Evolutionary conservation across 37 sponge, comb jelly and placozoan genomes (phyloP), one percentile per base, ranked within the genome.

Genomic region (Theonella swinhoei): DNA sequence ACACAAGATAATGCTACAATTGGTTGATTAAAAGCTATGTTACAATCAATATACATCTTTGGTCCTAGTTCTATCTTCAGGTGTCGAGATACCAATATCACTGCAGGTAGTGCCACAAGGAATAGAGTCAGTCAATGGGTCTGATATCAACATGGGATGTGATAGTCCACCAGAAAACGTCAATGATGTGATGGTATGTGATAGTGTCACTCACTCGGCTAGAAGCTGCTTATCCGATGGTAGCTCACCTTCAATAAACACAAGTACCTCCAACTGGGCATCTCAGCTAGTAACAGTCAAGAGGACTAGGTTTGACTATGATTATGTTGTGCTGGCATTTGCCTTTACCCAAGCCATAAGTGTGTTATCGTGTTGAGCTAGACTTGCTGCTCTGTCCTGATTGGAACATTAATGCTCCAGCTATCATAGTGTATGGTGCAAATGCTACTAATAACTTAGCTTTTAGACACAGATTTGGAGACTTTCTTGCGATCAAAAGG

Each of bases 341-440:
- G n/a, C 26, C 29, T 23, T 75, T 23, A 9, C 14, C 29, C 17
- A 0, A 22, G 40, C 59, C 3, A 1, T 29, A 1, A 1, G 3
- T 4, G 32, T 68, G 33, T 31, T 5, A n/a, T 30, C 33, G 34
- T 3, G 5, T 68, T 7, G 69, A 68, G 69, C 20, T 68, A 33
- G 54, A 75, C 75, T 20, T 42, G 25, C 8, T 43, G n/a, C 42
- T 28, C 75, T 75, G 54, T 42, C 58, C 75, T 42, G 69, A 68
- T 20, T 68, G 69, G 69, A 29, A 32, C 34, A 68, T 68, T 28
- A 33, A 20, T 33, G 69, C 58, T 75, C 58, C 39, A 62, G 17
- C 41, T 38, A 3, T 35, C 70, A 59, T 61, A 70, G 81, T 38
- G 38, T 42, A 81, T 70, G 19, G 8, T 28, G 24, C 1, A 20